phyloP scores from a whole-genome alignment of 2,113 vertebrate genomes.

The Forbesichthys papilliferus region DNA sequence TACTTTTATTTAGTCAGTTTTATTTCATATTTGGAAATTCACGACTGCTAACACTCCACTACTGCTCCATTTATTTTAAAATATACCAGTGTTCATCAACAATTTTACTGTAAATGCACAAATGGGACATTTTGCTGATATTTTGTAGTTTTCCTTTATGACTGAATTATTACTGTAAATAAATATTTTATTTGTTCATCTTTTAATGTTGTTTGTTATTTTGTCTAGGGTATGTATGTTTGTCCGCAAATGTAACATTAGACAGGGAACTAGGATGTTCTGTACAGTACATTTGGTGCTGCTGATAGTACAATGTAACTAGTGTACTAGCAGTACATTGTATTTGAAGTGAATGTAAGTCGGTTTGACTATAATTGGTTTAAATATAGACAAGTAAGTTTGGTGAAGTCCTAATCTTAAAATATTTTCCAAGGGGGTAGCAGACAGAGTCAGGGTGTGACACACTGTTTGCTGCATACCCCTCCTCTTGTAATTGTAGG shows the following conservation, averaged over 20 bases:
- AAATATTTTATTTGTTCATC: slow-evolving; percentile 1
- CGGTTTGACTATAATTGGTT: too few species aligned
- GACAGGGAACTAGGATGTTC: too few species aligned
- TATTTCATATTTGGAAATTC: slow-evolving; percentile 36
- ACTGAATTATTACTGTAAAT: neutral
- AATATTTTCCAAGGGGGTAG: slow-evolving; percentile 4
- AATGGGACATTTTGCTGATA: neutral
- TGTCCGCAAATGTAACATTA: too few species aligned
- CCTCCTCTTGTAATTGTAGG: slow-evolving; percentile 65
- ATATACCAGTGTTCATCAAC: neutral
- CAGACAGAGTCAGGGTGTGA: slow-evolving; percentile 28
- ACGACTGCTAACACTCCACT: slow-evolving; percentile 60
- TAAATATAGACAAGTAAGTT: too few species aligned
- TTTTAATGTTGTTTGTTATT: neutral
- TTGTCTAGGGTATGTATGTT: too few species aligned
- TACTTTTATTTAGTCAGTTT: slow-evolving; percentile 45
- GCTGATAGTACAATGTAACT: too few species aligned
- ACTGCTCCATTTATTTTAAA: slow-evolving; percentile 21
- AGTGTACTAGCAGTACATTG: too few species aligned
- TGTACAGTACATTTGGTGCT: too few species aligned
- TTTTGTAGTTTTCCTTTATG: neutral
- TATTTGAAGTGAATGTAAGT: too few species aligned
- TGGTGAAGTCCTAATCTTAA: too few species aligned
- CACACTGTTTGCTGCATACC: slow-evolving; percentile 37
- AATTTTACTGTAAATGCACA: slow-evolving; percentile 9